Evolutionary conservation across 2,797 vertebrate genomes (phyloP).

Genomic region (Pangasius mekongensis): DNA sequence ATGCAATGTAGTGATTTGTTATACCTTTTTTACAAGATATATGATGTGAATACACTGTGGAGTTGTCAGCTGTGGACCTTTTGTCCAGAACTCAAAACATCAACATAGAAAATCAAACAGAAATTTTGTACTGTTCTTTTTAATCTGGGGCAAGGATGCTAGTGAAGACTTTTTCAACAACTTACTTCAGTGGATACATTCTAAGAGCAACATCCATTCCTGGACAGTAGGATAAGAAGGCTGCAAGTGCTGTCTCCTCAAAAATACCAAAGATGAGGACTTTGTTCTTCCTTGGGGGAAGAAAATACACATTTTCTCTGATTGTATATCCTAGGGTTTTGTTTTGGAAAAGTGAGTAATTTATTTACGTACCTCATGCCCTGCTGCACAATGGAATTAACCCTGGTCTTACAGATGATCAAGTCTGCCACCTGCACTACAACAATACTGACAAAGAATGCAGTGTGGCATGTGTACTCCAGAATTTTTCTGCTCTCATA

Average conservation of each 20-base stretch:
- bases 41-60: not conserved
- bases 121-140: not conserved
- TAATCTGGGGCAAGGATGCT: not conserved
- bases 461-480: slow-evolving; percentile 95
- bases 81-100: not conserved
- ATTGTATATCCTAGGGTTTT: not conserved
- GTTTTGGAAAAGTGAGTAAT: not conserved
- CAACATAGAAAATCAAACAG: not conserved
- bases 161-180: slow-evolving; percentile 12
- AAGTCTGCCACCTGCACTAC: slow-evolving; percentile 95
- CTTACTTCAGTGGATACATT: slow-evolving; percentile 97
- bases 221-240: slow-evolving; percentile 94
- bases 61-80: not conserved
- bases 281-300: slow-evolving; percentile 82
- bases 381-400: slow-evolving; percentile 95
- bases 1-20: not conserved
- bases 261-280: slow-evolving; percentile 97
- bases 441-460: slow-evolving; percentile 95
- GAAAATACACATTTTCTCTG: not conserved
- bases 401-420: slow-evolving; percentile 96
- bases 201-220: slow-evolving; percentile 93
- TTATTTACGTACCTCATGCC: slow-evolving; percentile 88
- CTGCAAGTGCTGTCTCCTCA: slow-evolving; percentile 91
- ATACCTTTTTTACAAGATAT: not conserved
- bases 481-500: slow-evolving; percentile 93